Conservation (phyloP, 2,797 vertebrate species). For the Eptatretus atami region DNA sequence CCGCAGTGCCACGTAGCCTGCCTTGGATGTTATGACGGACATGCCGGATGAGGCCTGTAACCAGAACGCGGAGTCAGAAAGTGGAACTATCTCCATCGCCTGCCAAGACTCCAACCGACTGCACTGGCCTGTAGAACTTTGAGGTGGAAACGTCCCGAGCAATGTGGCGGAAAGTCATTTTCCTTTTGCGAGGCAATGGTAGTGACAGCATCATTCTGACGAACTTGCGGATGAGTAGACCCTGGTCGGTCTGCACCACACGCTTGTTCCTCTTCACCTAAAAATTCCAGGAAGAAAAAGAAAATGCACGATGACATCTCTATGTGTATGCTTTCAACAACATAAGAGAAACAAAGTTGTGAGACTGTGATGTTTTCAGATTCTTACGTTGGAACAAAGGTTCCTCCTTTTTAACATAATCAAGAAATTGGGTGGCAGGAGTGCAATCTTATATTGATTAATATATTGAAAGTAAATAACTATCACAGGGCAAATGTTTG, state of each 20-base stretch:
- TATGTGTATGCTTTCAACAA: too few species aligned
- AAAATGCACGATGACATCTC: not conserved
- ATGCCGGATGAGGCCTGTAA: constrained; percentile 9
- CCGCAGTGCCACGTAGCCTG: too few species aligned
- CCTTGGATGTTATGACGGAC: too few species aligned
- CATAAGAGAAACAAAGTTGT: too few species aligned
- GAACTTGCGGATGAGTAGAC: constrained; percentile 64
- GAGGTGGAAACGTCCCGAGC: constrained; percentile 53
- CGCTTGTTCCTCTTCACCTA: constrained; percentile 48
- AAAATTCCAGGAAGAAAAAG: constrained; percentile 2
- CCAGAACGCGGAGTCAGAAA: constrained; percentile 13
- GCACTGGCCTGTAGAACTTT: constrained; percentile 49
- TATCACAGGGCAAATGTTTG: too few species aligned
- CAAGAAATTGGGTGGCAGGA: too few species aligned
- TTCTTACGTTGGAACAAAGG: too few species aligned
- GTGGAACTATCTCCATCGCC: constrained; percentile 12
- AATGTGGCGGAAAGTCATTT: constrained; percentile 95
- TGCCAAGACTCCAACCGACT: constrained; percentile 32
- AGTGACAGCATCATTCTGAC: constrained; percentile 42
- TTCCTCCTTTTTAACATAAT: too few species aligned
- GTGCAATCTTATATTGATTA: too few species aligned
- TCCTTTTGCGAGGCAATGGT: constrained; percentile 87
- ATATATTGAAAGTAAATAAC: too few species aligned
- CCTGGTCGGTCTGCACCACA: constrained; percentile 55
- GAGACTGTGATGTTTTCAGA: too few species aligned